Evolutionary conservation across 2,888 invertebrate species (phyloP), one percentile per base, ranked within the genome.

Genomic region (Tipula confusa): DNA sequence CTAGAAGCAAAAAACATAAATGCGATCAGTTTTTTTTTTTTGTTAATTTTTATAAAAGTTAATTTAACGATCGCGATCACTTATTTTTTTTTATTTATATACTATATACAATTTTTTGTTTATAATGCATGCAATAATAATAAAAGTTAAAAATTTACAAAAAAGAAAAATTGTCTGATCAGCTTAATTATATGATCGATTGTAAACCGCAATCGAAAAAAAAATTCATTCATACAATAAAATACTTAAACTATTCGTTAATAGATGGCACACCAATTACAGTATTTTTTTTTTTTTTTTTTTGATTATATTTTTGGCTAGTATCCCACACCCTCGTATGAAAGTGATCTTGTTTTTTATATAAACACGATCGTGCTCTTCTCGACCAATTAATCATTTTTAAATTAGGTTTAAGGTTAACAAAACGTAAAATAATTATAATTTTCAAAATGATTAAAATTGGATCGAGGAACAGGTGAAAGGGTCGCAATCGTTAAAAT

Each of bases 61-160:
- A 24, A 64, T 64, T 64, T 64, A 64, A 64, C 64, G 64, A 64
- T 64, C 64, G 64, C 64, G 64, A 64, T 64, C 64, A 64, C 64
- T 64, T 64, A 64, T 64, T 24, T 24, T n/a, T n/a, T n/a, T n/a
- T n/a, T n/a, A n/a, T n/a, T n/a, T n/a, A n/a, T n/a, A n/a, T n/a
- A n/a, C n/a, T n/a, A n/a, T n/a, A n/a, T n/a, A n/a, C n/a, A n/a
- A 18, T 64, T 64, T 64, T 64, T 64, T 64, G 64, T 64, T 64
- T n/a, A 64, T 64, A 64, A 64, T 64, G 24, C 64, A 64, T 64
- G 64, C 64, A 64, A 64, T 64, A 64, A 64, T 64, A 64, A 64
- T 24, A 64, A 64, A 64, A 24, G 64, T 24, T 64, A 9, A n/a
- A n/a, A n/a, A n/a, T 64, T 9, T 64, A 64, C 64, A 64, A 0